Percentiles rank a stretch among this genome's conserved stretches.
These are phyloP conservation scores for Ceraclea dissimilis DNA, from an alignment of 2,888 invertebrate genomes.

Conservation along the genomic window DNA sequence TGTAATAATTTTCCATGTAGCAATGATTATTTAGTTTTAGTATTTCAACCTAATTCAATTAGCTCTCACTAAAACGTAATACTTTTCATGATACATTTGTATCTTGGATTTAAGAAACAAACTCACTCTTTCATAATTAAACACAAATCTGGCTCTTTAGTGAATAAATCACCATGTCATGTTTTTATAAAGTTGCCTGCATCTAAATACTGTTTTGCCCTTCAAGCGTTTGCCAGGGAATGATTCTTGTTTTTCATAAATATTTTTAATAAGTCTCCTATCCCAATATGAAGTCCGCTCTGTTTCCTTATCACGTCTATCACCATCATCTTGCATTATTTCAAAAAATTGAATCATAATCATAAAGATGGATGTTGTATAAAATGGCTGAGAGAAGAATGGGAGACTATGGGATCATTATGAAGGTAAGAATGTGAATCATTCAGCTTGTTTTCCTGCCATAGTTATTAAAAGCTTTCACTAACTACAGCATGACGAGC, in stretches of 20 bases:
- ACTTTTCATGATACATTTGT: no score
- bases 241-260: conserved; percentile 42
- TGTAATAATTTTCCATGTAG: no score
- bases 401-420: conserved; percentile 7
- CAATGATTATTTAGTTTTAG: no score
- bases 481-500: conserved; percentile 22
- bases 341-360: conserved; percentile 9
- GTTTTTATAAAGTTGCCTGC: conserved; percentile 5
- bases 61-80: no score
- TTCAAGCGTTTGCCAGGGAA: conserved; percentile 63
- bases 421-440: conserved; percentile 22
- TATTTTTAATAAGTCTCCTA: conserved; percentile 25
- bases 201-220: conserved; percentile 28
- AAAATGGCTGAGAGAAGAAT: neutral
- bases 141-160: no score
- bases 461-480: conserved; percentile 12
- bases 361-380: neutral
- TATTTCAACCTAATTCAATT: no score
- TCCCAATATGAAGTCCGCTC: conserved; percentile 17
- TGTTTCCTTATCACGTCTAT: conserved; percentile 15
- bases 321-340: conserved; percentile 8
- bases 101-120: no score
- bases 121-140: no score
- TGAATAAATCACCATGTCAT: no score
- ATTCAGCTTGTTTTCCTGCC: conserved; percentile 19